phyloP scores from a whole-genome alignment of 2,888 invertebrate genomes.

The Taphrorychus bicolor region DNA sequence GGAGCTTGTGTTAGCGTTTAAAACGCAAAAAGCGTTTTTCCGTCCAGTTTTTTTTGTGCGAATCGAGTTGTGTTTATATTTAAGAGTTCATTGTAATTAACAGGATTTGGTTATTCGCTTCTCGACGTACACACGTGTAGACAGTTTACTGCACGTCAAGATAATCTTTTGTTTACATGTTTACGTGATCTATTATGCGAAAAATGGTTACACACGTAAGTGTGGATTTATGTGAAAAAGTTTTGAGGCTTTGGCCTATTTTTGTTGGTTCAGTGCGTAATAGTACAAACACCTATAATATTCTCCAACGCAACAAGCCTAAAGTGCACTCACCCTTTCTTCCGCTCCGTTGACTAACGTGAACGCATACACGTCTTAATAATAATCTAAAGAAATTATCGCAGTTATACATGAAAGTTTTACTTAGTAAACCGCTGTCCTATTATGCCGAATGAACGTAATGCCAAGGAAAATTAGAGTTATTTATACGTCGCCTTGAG shows the following conservation, averaged over 20 bases:
- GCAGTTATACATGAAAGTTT: background rate
- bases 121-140: background rate
- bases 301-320: no score
- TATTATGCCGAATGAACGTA: background rate
- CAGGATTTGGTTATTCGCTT: background rate
- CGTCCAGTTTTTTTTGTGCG: no score
- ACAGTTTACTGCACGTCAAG: background rate
- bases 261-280: background rate
- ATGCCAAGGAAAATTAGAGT: slow-evolving; percentile 1
- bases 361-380: background rate
- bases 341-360: background rate
- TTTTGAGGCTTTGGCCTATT: background rate
- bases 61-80: background rate
- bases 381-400: background rate
- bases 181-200: background rate
- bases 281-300: no score
- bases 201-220: background rate
- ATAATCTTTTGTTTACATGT: background rate
- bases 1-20: background rate
- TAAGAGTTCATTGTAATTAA: background rate
- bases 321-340: background rate
- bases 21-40: background rate
- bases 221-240: background rate
- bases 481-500: slow-evolving; percentile 10
- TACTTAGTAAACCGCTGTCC: background rate